phyloP scores from a whole-genome alignment of 2,888 invertebrate species.

The Melangyna quadrimaculata region DNA sequence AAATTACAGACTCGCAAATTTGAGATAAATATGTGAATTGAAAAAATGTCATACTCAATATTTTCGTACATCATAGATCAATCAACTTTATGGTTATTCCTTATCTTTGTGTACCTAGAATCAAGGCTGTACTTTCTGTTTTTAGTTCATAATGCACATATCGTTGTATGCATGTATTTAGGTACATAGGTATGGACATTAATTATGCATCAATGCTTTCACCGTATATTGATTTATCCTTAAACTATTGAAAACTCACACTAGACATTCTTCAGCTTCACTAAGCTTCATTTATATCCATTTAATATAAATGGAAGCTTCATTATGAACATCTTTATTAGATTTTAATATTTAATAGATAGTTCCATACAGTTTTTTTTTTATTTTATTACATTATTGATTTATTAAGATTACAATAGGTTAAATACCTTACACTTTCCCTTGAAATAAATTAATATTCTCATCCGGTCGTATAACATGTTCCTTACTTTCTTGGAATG shows the following conservation, averaged over 20 bases:
- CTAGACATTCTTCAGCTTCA: neutral
- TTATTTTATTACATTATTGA: neutral
- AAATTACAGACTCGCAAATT: no score
- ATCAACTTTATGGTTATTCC: neutral
- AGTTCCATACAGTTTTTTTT: neutral
- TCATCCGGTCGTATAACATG: neutral
- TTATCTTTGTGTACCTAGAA: neutral
- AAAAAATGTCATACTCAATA: no score
- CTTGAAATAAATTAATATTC: neutral
- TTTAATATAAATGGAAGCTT: neutral
- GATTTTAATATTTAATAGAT: no score
- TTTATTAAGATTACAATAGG: neutral
- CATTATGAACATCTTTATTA: neutral
- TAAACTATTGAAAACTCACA: neutral
- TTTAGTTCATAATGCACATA: neutral
- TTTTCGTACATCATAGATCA: neutral
- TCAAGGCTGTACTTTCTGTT: conserved; percentile 5
- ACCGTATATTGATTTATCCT: conserved; percentile 1
- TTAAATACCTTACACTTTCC: neutral
- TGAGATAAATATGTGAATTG: no score
- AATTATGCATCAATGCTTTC: neutral
- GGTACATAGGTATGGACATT: neutral
- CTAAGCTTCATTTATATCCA: no score
- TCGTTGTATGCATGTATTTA: neutral
- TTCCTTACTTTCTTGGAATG: neutral